These are phyloP conservation scores for Calameuta pallipes DNA, from an alignment of 2,888 invertebrate species.

Conservation along the genomic window DNA sequence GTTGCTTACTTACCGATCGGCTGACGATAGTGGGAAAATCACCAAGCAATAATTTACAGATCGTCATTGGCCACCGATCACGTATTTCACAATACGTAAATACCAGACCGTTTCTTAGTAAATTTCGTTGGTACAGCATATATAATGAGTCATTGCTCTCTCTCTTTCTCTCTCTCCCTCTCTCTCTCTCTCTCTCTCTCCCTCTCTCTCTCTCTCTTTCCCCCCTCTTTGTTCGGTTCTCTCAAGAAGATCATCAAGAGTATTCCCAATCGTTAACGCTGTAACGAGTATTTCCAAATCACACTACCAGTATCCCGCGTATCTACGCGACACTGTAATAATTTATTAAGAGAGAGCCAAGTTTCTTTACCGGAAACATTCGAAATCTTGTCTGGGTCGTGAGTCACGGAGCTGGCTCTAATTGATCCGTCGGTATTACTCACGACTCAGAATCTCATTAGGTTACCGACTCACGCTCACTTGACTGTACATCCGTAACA, in stretches of 20 bases:
- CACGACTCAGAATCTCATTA: constrained; percentile 24
- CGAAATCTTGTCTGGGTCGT: neutral
- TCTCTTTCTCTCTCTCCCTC: no score
- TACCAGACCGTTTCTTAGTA: neutral
- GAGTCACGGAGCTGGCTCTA: constrained; percentile 14
- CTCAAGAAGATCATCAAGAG: neutral
- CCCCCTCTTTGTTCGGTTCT: neutral
- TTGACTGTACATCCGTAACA: neutral
- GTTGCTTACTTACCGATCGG: neutral
- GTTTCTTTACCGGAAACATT: neutral
- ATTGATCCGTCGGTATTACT: constrained; percentile 44
- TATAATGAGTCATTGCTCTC: neutral
- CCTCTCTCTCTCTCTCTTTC: no score
- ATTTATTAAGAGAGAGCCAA: neutral
- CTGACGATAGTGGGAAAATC: neutral
- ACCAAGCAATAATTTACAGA: neutral
- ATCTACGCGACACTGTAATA: neutral
- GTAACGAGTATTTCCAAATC: neutral
- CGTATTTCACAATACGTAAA: neutral
- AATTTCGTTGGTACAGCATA: neutral
- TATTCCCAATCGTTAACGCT: neutral
- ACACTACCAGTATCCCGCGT: neutral
- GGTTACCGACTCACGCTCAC: constrained; percentile 7
- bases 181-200: neutral
- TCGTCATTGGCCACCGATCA: neutral